Evolutionary conservation across 2,797 vertebrate genomes (phyloP).

Genomic region (Anniella stebbinsi): DNA sequence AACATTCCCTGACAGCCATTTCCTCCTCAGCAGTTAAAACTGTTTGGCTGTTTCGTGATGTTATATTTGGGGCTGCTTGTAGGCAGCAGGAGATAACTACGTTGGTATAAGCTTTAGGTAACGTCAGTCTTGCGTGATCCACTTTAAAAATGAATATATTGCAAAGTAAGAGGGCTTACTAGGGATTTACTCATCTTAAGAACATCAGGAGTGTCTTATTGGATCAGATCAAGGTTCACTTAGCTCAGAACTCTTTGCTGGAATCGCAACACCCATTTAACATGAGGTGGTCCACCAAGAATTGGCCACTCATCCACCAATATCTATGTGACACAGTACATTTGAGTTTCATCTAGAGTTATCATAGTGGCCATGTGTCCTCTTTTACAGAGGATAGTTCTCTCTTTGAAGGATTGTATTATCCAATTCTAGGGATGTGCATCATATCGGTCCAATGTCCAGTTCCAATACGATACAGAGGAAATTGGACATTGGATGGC

Average conservation of each 20-base stretch:
- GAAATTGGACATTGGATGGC: too few relatives aligned
- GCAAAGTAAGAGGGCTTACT: too few relatives aligned
- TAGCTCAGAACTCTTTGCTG: neutral
- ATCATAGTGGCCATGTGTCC: too few relatives aligned
- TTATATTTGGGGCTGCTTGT: neutral
- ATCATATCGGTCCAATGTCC: too few relatives aligned
- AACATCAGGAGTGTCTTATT: neutral
- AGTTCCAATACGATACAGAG: too few relatives aligned
- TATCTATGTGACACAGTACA: neutral
- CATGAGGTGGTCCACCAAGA: neutral
- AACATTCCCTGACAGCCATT: conserved; percentile 4
- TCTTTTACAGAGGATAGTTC: too few relatives aligned
- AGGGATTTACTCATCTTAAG: neutral
- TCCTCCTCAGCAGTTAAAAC: neutral
- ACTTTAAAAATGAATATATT: neutral
- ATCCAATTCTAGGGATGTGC: too few relatives aligned
- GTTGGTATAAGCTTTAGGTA: too few relatives aligned
- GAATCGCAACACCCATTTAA: neutral
- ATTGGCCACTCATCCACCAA: neutral
- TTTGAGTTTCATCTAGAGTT: neutral
- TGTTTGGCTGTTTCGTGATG: neutral
- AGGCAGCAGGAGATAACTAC: neutral
- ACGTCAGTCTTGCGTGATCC: neutral
- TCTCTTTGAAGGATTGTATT: too few relatives aligned
- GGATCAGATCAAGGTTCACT: neutral